Conservation (phyloP, 2,888 invertebrate genomes). For the Syrista parreyssii region DNA sequence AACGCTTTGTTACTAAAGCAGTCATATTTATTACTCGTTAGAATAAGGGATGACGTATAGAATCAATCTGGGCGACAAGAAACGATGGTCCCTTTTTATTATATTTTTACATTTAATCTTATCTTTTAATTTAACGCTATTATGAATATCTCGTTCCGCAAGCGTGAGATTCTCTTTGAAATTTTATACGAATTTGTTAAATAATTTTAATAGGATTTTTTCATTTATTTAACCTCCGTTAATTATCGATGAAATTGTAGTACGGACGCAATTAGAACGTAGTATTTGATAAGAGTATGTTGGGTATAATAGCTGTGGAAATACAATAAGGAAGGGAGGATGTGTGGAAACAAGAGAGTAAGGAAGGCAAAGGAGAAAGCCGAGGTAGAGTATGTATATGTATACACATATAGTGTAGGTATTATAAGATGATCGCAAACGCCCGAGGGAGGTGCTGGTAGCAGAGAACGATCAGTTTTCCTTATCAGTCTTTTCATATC, state of each 20-base stretch:
- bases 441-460: constrained; percentile 16
- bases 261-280: neutral
- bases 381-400: neutral
- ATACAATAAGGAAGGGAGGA: neutral
- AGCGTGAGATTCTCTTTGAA: neutral
- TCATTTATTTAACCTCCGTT: neutral
- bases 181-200: neutral
- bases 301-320: neutral
- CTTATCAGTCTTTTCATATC: constrained; percentile 55
- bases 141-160: too few species aligned
- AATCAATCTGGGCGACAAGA: neutral
- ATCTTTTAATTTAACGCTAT: too few species aligned
- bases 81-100: too few species aligned
- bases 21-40: too few species aligned
- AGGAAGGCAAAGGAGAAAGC: neutral
- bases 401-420: neutral
- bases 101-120: too few species aligned
- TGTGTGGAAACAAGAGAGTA: neutral
- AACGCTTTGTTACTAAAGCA: too few species aligned
- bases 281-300: neutral
- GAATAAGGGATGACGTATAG: neutral
- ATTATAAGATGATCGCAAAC: neutral
- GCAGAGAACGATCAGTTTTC: constrained; percentile 49
- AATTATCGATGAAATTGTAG: neutral
- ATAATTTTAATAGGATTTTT: neutral